Evolutionary conservation across 2,797 vertebrate species (phyloP).

Genomic region (Semaprochilodus insignis): DNA sequence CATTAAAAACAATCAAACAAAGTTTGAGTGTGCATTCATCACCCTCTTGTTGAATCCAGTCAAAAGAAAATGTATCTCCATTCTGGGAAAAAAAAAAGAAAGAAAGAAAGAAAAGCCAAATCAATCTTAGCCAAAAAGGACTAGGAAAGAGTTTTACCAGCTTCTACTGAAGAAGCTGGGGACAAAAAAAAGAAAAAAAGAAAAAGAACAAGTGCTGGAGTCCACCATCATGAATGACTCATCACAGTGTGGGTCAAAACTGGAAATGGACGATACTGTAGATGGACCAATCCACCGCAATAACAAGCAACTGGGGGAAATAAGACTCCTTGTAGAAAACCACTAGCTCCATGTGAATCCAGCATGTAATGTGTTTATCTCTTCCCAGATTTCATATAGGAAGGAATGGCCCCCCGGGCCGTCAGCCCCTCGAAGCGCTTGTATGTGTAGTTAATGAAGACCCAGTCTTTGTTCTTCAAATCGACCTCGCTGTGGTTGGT

Average conservation of each 20-base stretch:
- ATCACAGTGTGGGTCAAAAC: slow-evolving; percentile 14
- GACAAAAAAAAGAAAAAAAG: neutral
- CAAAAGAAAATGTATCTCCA: neutral
- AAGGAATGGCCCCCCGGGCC: slow-evolving; percentile 88
- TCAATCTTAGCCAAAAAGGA: neutral
- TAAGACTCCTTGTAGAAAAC: slow-evolving; percentile 9
- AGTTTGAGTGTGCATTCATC: neutral
- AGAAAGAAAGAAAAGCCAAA: neutral
- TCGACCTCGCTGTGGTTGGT: slow-evolving; percentile 86
- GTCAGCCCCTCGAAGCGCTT: slow-evolving; percentile 91
- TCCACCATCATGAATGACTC: slow-evolving; percentile 35
- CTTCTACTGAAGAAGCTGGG: slow-evolving; percentile 7
- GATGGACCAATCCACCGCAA: slow-evolving; percentile 22
- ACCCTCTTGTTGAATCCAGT: neutral
- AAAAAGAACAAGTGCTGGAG: slow-evolving; percentile 29
- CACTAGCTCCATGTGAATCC: neutral
- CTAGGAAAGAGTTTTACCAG: neutral
- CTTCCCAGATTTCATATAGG: slow-evolving; percentile 88
- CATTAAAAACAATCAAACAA: slow-evolving; percentile 14
- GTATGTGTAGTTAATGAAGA: slow-evolving; percentile 92
- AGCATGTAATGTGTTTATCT: slow-evolving; percentile 57
- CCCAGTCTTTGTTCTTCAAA: slow-evolving; percentile 92
- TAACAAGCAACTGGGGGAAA: slow-evolving; percentile 23
- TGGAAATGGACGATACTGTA: slow-evolving; percentile 22
- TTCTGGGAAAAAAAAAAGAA: neutral